phyloP scores from a whole-genome alignment of 1,140 invertebrate genomes.

The Lithobius niger region DNA sequence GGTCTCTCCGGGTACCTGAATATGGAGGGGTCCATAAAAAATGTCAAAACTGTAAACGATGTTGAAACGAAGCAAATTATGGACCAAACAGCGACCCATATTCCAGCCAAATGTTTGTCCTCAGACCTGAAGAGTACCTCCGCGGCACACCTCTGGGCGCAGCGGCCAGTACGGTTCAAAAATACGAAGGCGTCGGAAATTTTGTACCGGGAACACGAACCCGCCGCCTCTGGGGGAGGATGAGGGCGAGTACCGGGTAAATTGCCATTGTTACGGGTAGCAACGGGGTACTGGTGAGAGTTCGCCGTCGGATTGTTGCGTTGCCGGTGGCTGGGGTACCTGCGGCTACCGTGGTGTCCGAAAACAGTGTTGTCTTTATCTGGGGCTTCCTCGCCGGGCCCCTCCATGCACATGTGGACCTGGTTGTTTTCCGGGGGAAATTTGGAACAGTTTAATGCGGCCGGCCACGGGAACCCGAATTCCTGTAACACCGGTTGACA shows the following conservation, averaged over 20 bases:
- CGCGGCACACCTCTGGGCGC: constrained; percentile 57
- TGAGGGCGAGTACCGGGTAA: no score
- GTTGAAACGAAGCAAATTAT: constrained; percentile 40
- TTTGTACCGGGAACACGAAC: constrained; percentile 5
- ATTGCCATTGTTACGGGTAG: no score
- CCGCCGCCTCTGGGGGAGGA: background rate
- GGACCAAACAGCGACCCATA: constrained; percentile 37
- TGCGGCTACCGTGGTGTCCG: no score
- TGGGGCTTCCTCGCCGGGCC: constrained; percentile 41
- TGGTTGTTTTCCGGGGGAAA: constrained; percentile 81
- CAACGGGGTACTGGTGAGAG: no score
- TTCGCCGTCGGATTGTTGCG: no score
- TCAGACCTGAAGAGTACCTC: constrained; percentile 59
- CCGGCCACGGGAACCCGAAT: constrained; percentile 85
- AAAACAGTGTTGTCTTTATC: no score
- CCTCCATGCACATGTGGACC: constrained; percentile 90
- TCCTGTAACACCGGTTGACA: constrained; percentile 76
- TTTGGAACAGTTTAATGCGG: constrained; percentile 69
- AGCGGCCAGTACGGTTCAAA: constrained; percentile 57
- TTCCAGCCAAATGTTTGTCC: constrained; percentile 60
- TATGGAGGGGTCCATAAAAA: constrained; percentile 47
- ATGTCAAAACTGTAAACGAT: constrained; percentile 39
- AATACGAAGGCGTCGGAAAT: constrained; percentile 45
- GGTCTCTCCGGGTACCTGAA: constrained; percentile 73
- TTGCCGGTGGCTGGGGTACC: no score